Base-by-base conservation (phyloP, 2,113 vertebrate genomes). In the Varanus komodoensis region DNA sequence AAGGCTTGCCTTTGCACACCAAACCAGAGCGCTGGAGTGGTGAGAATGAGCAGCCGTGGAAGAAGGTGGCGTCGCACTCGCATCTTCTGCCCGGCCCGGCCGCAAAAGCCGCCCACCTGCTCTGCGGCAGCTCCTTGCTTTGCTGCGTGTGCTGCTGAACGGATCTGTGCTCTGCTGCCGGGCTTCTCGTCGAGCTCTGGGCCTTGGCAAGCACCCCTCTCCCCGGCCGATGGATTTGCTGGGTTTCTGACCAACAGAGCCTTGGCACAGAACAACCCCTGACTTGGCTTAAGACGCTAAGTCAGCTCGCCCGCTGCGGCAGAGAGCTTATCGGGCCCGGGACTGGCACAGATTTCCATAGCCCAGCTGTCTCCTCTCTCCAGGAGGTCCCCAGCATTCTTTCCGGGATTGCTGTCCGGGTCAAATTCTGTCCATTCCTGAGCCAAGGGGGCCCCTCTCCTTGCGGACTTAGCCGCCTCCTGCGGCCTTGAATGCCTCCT, bases 61-160 rank as follows among this genome's bases (percentile, higher is more conserved):
- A 83, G 82, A 44, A 19, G 27, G n/a, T 21, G 38, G 81, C 8
- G 1, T 9, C 14, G n/a, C 3, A 2, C 61, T 25, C 0, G 34
- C 3, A 32, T 14, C 6, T 57, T 44, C 9, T 48, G 34, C 27
- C 2, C 29, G 25, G 21, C 52, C 52, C 11, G 57, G 23, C 82
- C 44, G n/a, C n/a, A 83, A 8, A 57, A 11, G 61, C 61, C n/a
- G 6, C 2, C 57, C 21, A 12, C 27, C n/a, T 23, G 4, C n/a
- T 38, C 3, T 67, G 34, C 2, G 4, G 52, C 3, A 25, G 82
- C 23, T 34, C 29, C 52, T 23, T 44, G 71, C 14, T 48, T 50
- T 0, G 0, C 77, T 92, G 6, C 1, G 50, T 0, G 19, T 14
- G 14, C 44, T 32, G 38, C 67, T 48, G 44, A 2, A 11, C 6